Percentiles rank a stretch among this genome's conserved stretches.
These are phyloP conservation scores for Ophioninae sp. DNA, from an alignment of 2,888 invertebrate genomes.

Conservation along the genomic window DNA sequence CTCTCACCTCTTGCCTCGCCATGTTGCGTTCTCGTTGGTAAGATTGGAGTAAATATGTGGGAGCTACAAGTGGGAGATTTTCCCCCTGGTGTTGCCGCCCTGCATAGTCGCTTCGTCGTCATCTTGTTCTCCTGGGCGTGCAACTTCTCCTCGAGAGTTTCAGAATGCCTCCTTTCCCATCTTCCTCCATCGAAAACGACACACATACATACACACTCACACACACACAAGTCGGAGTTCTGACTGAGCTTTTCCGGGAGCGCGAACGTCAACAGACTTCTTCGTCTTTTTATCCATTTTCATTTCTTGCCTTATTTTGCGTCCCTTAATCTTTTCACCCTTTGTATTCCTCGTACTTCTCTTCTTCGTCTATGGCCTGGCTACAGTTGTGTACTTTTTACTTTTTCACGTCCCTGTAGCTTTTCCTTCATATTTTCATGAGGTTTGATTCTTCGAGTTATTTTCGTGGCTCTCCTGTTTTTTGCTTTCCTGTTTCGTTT, in stretches of 20 bases:
- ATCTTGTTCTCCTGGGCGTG: conserved; percentile 43
- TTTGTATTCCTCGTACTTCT: neutral
- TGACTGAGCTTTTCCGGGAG: conserved; percentile 24
- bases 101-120: conserved; percentile 46
- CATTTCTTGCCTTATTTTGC: conserved; percentile 40
- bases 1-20: conserved; percentile 8
- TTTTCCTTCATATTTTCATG: neutral
- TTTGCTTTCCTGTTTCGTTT: neutral
- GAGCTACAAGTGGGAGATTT: conserved; percentile 80
- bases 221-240: conserved; percentile 4
- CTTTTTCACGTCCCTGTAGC: neutral
- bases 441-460: conserved; percentile 10
- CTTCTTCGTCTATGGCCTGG: neutral
- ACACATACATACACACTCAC: no score
- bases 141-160: conserved; percentile 27
- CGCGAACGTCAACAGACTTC: conserved; percentile 38
- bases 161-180: conserved; percentile 30
- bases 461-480: conserved; percentile 20
- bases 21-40: conserved; percentile 59
- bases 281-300: conserved; percentile 42
- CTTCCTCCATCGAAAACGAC: conserved; percentile 15
- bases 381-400: neutral
- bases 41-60: conserved; percentile 77
- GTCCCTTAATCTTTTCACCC: conserved; percentile 38
- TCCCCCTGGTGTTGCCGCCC: conserved; percentile 65